These are phyloP conservation scores for Eulemur rufifrons DNA, from an alignment of 2,113 vertebrate species.

Conservation along the genomic window DNA sequence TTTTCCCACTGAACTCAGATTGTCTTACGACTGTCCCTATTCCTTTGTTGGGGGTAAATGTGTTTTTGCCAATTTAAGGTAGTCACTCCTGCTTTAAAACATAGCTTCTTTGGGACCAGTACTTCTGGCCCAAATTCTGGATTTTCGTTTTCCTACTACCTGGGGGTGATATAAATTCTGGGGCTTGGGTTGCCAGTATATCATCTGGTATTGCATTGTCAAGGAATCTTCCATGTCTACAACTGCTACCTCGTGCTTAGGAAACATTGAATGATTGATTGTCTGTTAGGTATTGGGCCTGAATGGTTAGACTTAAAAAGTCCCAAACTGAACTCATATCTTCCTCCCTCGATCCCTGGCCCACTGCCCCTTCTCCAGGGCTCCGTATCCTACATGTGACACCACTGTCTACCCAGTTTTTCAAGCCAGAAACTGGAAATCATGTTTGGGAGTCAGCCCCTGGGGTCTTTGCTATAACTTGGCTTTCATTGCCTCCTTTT, in stretches of 20 bases:
- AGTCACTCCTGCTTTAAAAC: not conserved
- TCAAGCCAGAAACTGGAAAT: not conserved
- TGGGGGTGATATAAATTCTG: not conserved
- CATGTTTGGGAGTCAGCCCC: not conserved
- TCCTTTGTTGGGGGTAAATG: accelerated
- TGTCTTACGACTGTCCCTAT: not conserved
- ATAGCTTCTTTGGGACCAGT: not conserved
- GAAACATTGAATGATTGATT: too few relatives aligned
- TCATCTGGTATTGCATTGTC: not conserved
- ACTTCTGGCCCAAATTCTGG: not conserved
- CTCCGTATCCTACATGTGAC: accelerated
- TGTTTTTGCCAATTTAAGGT: not conserved
- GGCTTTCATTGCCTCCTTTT: not conserved
- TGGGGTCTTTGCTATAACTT: not conserved
- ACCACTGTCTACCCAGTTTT: accelerated
- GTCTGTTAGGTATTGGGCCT: not conserved
- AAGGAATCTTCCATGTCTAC: not conserved
- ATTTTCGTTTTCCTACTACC: not conserved
- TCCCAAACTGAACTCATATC: not conserved
- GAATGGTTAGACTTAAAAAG: not conserved
- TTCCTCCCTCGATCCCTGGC: not conserved
- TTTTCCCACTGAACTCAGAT: not conserved
- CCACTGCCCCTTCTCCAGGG: too few relatives aligned
- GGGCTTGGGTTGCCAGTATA: not conserved
- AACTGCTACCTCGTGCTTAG: accelerated